Conservation (phyloP, 1,140 invertebrate genomes). For the Bombus picipes region DNA sequence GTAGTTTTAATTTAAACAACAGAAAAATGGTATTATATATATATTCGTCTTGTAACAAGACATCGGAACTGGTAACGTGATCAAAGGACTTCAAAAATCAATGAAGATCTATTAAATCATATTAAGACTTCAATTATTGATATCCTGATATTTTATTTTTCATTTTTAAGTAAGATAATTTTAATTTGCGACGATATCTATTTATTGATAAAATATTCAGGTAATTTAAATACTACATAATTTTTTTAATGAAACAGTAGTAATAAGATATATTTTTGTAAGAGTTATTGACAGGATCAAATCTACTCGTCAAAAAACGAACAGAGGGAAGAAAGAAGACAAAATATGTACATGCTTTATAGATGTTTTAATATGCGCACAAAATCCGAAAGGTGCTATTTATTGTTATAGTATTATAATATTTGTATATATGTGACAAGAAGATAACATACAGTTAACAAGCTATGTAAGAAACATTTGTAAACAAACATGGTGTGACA, state of each 20-base stretch:
- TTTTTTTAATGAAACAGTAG: not conserved
- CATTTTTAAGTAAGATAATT: conserved; percentile 13
- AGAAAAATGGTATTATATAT: too few species aligned
- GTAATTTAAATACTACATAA: conserved; percentile 5
- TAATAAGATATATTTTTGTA: conserved; percentile 36
- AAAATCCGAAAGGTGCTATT: conserved; percentile 64
- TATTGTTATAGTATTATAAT: conserved; percentile 69
- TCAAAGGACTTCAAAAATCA: conserved; percentile 13
- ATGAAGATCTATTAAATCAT: conserved; percentile 11
- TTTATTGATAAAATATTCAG: conserved; percentile 31
- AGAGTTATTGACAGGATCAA: not conserved
- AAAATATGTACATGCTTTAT: not conserved
- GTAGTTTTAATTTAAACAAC: not conserved
- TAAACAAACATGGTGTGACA: conserved; percentile 27
- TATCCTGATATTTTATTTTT: conserved; percentile 16
- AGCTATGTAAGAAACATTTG: conserved; percentile 40
- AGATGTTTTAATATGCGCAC: conserved; percentile 8
- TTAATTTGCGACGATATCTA: conserved; percentile 7
- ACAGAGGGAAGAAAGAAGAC: not conserved
- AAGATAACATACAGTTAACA: conserved; percentile 13
- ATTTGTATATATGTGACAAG: conserved; percentile 35
- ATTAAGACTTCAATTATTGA: conserved; percentile 4
- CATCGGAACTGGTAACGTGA: not conserved
- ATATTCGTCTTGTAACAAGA: conserved; percentile 12
- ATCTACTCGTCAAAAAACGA: not conserved